These are phyloP conservation scores for Capreolus pygargus DNA, from an alignment of 2,113 vertebrate species.

Conservation along the genomic window DNA sequence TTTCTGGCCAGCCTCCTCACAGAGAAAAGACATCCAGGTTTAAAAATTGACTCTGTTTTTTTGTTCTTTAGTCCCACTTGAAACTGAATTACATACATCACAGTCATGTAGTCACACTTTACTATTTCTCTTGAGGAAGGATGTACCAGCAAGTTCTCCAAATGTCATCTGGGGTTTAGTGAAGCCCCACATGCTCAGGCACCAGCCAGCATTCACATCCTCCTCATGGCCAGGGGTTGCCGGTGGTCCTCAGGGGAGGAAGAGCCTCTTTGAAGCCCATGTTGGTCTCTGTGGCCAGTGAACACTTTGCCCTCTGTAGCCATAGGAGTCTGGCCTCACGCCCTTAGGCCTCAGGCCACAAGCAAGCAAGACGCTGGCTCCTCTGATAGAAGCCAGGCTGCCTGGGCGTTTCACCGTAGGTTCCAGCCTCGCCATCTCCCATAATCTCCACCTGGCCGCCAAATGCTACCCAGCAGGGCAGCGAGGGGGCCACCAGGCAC, in stretches of 20 bases:
- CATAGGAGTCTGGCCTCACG: not conserved
- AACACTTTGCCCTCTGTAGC: not conserved
- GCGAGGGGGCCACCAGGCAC: not conserved
- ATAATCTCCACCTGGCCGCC: not conserved
- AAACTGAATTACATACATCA: not conserved
- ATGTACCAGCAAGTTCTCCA: not conserved
- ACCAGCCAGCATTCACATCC: not conserved
- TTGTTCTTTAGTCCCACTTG: not conserved
- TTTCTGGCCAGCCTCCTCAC: not conserved
- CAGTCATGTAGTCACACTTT: not conserved
- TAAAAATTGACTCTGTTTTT: not conserved
- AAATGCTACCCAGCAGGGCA: not conserved
- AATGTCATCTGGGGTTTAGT: not conserved
- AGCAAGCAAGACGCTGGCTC: rapidly evolving
- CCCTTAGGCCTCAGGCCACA: not conserved
- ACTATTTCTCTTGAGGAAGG: not conserved
- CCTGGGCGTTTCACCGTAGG: not conserved
- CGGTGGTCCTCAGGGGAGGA: not conserved
- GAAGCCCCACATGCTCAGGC: not conserved
- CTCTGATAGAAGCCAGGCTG: not conserved
- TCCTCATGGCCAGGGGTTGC: not conserved
- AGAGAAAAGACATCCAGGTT: not conserved
- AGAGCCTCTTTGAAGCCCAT: not conserved
- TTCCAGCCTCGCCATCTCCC: not conserved
- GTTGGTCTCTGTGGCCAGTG: not conserved